Evolutionary conservation across 1,140 invertebrate species (phyloP), one percentile per base, ranked within the genome.

Genomic region (Acyrthosiphon pisum): DNA sequence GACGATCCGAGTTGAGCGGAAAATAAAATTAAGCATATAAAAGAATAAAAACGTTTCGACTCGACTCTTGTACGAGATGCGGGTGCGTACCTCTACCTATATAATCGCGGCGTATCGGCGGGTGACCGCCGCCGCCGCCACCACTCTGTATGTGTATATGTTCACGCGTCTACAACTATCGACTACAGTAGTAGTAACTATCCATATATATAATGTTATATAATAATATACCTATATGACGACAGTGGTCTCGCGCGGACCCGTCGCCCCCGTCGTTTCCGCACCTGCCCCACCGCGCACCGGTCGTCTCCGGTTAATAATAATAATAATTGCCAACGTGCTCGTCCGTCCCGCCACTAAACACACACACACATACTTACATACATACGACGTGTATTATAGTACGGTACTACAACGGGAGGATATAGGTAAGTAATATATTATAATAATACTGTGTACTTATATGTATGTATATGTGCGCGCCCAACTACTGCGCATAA

Each of bases 281-380:
- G 23, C 83, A 37, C 76, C 76, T 84, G 23, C 26, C 23, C 83
- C 41, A 48, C 84, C 84, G 44, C 41, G 23, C 44, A 37, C 26
- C 84, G 30, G 84, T 87, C 44, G 35, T 48, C 26, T 87, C 48
- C 30, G 30, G 84, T 87, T 46, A 46, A 76, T 76, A 76, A 76
- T 68, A 60, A 60, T 30, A 68, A 68, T 68, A 68, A 87, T 87
- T 46, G 84, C 84, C 84, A 87, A 84, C 83, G 23, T 44, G 60
- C 60, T 4, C 83, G 83, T 84, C 37, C 83, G 60, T 76, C 60
- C 60, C n/a, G n/a, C 60, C 60, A 18, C 60, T 76, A 76, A 44
- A 46, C 41, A 30, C 84, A 30, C 8, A 48, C 41, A 18, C 41
- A 44, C 83, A 26, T 26, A 60, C 14, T n/a, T 30, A 86, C 23